Percentiles rank a stretch among this genome's conserved stretches.
Conservation (phyloP, 2,888 invertebrate species). For the Napeogenes inachia region DNA sequence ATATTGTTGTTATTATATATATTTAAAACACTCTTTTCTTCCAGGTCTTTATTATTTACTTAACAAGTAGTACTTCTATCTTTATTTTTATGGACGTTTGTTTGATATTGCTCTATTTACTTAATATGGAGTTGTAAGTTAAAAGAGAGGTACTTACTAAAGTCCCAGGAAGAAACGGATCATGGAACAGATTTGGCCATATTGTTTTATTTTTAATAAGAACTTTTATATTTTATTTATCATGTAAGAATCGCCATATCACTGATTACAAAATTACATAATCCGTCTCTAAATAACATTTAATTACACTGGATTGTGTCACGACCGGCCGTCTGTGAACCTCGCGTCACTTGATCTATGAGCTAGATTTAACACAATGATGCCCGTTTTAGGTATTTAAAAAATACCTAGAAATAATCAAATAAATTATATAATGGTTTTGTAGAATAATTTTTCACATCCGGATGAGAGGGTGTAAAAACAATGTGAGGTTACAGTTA, state of each 20-base stretch:
- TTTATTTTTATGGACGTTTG: too few species aligned
- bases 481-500: too few species aligned
- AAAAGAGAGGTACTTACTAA: too few species aligned
- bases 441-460: neutral
- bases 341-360: neutral
- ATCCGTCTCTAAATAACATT: conserved; percentile 4
- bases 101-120: too few species aligned
- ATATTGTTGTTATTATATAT: too few species aligned
- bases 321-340: conserved; percentile 13
- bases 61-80: too few species aligned
- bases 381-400: neutral
- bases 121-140: too few species aligned
- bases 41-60: too few species aligned
- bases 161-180: too few species aligned
- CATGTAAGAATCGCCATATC: conserved; percentile 1
- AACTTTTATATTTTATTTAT: neutral
- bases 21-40: too few species aligned
- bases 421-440: neutral
- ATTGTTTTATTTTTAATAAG: neutral
- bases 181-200: neutral
- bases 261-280: conserved; percentile 9
- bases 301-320: conserved; percentile 14
- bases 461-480: too few species aligned
- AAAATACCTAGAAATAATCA: neutral
- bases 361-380: conserved; percentile 7